phyloP scores from a whole-genome alignment of 92 coral and sea anemone species.

The Paramuricea clavata region DNA sequence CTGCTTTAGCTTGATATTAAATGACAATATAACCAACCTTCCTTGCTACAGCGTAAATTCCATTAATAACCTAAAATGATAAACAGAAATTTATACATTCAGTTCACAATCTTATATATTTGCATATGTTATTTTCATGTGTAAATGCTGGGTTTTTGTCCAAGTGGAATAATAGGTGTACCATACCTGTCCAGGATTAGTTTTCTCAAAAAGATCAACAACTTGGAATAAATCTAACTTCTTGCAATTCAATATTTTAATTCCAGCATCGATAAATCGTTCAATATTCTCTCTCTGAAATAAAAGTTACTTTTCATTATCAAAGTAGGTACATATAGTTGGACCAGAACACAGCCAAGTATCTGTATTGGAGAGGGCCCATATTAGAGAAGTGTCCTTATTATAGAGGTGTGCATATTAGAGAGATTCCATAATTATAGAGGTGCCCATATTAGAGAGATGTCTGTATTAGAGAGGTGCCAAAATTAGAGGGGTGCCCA shows the following conservation, averaged over 20 bases:
- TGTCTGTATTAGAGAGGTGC: no score
- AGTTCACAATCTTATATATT: no score
- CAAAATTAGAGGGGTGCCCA: no score
- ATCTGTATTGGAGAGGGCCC: not conserved
- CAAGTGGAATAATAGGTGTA: not conserved
- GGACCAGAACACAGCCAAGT: not conserved
- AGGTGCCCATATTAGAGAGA: no score
- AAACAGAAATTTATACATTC: not conserved
- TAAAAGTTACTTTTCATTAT: no score
- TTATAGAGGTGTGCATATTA: no score
- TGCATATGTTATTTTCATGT: no score
- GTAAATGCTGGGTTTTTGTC: no score
- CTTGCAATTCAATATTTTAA: conserved; percentile 27
- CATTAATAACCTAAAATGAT: conserved; percentile 70
- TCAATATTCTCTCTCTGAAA: conserved; percentile 46
- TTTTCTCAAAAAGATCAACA: conserved; percentile 66
- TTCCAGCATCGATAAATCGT: conserved; percentile 41
- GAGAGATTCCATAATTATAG: no score
- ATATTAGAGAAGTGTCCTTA: no score
- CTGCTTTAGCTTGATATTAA: not conserved
- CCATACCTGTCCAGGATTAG: conserved; percentile 58
- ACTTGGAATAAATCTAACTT: conserved; percentile 64
- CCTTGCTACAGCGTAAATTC: conserved; percentile 79
- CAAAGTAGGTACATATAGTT: no score
- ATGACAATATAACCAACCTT: conserved; percentile 58